Evolutionary conservation across 2,113 vertebrate species (phyloP), one percentile per base, ranked within the genome.

Genomic region (Hystrix cristata): DNA sequence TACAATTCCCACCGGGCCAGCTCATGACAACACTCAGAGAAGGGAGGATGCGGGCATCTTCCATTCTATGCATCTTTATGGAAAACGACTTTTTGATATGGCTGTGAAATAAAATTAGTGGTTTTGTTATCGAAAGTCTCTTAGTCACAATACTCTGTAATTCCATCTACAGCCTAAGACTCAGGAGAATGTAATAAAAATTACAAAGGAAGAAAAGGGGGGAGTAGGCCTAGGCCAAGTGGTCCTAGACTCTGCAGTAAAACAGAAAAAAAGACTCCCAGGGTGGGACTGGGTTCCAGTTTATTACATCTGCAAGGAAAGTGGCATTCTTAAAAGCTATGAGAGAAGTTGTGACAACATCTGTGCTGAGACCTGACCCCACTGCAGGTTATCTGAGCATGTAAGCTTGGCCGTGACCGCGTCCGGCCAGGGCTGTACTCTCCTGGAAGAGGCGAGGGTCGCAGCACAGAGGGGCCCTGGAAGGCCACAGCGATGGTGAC

Each of bases 131-230:
- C 46, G 29, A 34, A 69, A 78, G 31, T 25, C 51, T 74, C 29
- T 64, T 90, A 91, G 38, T 76, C 62, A 71, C 31, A 89, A 82
- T 86, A 72, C 31, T 60, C 55, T 94, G 27, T 76, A 43, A 91
- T 53, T 91, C 53, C 13, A 78, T 9, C 78, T 78, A 60, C 2
- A 43, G 57, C 5, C 15, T 55, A 67, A 84, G 53, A 95, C 57
- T 91, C 51, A 91, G 4, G 14, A 95, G 25, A 93, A 80, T 38
- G 23, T 76, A 93, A 64, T 84, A 90, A 95, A 94, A 94, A 53
- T 89, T 91, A 78, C 1, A 95, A 19, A 46, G 62, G 7, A 69
- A 85, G n/a, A 46, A 76, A 12, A 69, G 71, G n/a, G 57, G 1
- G 48, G 11, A 53, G 53, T 2, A 81, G 38, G 27, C 1, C 62